A percentile compares a stretch with the other conserved stretches of the same genome.
These are phyloP conservation scores for Holacanthus passer DNA, from an alignment of 2,113 vertebrate genomes.

Conservation along the genomic window DNA sequence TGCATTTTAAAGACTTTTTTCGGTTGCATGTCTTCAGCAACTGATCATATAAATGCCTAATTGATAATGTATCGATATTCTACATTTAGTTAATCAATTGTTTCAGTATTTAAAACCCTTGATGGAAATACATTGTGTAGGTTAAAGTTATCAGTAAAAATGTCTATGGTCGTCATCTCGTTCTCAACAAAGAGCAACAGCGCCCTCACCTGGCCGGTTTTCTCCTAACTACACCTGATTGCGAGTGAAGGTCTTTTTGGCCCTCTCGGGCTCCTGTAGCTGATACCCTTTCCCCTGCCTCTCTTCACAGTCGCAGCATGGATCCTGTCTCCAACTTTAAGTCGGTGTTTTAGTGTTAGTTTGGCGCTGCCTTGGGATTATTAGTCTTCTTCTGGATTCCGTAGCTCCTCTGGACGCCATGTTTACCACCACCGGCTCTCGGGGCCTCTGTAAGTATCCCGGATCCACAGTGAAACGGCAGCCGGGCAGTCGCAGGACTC, in stretches of 20 bases:
- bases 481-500: constrained; percentile 11
- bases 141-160: background rate
- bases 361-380: constrained; percentile 18
- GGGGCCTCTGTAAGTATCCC: constrained; percentile 84
- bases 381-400: background rate
- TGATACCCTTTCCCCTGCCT: constrained; percentile 41
- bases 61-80: background rate
- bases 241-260: background rate
- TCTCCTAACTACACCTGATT: rapidly evolving
- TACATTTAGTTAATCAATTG: background rate
- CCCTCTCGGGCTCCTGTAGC: constrained; percentile 47
- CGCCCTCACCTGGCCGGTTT: constrained; percentile 21
- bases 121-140: background rate
- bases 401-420: constrained; percentile 56
- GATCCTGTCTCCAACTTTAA: constrained; percentile 68
- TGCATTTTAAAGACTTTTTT: no score
- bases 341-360: constrained; percentile 53
- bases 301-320: constrained; percentile 57
- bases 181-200: constrained; percentile 29
- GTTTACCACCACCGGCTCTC: constrained; percentile 85
- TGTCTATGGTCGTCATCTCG: background rate
- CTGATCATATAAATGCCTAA: no score
- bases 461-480: background rate
- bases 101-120: background rate
- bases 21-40: no score